Percentiles rank a stretch among this genome's conserved stretches.
phyloP scores from a whole-genome alignment of 2,888 invertebrate species.

The Drosophila multiciliata region DNA sequence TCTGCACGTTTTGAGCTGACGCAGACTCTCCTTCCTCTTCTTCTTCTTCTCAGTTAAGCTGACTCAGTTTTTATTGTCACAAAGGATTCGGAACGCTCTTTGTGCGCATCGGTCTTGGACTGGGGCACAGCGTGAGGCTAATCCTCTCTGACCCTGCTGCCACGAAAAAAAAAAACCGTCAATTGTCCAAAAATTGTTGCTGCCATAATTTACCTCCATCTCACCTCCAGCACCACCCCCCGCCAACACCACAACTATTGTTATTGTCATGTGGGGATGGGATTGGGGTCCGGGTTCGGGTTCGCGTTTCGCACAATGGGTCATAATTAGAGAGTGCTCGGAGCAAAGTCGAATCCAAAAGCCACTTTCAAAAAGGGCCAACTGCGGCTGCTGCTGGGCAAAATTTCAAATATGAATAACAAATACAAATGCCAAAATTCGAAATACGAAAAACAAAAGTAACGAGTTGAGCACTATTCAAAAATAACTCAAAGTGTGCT shows the following conservation, averaged over 20 bases:
- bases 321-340: slow-evolving; percentile 65
- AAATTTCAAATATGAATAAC: slow-evolving; percentile 36
- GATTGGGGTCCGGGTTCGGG: slow-evolving; percentile 21
- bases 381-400: slow-evolving; percentile 28
- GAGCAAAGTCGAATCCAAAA: slow-evolving; percentile 16
- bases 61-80: slow-evolving; percentile 33
- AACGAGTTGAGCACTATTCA: slow-evolving; percentile 23
- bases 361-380: slow-evolving; percentile 60
- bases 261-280: neutral
- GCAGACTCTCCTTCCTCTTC: neutral
- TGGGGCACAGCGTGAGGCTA: slow-evolving; percentile 10
- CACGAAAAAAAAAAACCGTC: slow-evolving; percentile 38
- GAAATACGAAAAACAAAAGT: slow-evolving; percentile 33
- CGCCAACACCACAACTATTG: neutral
- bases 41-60: neutral
- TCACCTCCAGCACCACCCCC: neutral
- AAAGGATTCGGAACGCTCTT: slow-evolving; percentile 34
- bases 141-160: slow-evolving; percentile 31
- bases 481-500: neutral
- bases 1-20: slow-evolving; percentile 1
- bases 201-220: slow-evolving; percentile 39
- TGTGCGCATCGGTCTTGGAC: slow-evolving; percentile 7
- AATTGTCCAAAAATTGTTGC: slow-evolving; percentile 43
- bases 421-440: slow-evolving; percentile 3
- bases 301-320: slow-evolving; percentile 31